These are phyloP conservation scores for Zaprionus lachaisei DNA, from an alignment of 1,140 invertebrate genomes.

Conservation along the genomic window DNA sequence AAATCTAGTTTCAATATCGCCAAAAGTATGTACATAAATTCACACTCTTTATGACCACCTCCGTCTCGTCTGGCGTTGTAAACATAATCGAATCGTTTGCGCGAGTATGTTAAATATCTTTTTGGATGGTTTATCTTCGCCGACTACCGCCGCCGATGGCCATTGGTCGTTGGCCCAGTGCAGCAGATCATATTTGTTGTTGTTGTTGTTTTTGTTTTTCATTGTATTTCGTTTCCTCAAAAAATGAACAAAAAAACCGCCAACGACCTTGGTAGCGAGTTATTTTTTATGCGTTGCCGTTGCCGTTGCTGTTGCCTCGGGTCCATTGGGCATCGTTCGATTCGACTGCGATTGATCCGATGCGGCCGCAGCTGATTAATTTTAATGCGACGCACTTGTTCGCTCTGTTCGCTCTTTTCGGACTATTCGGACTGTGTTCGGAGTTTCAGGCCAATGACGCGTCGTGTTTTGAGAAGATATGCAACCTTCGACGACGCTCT, in stretches of 20 bases:
- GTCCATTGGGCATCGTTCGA: conserved; percentile 38
- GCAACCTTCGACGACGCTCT: conserved; percentile 40
- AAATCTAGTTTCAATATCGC: conserved; percentile 40
- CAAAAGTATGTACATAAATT: conserved; percentile 32
- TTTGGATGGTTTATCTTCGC: conserved; percentile 7
- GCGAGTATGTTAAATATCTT: background rate
- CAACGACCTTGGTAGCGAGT: conserved; percentile 67
- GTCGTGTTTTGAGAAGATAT: conserved; percentile 3
- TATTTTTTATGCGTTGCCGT: conserved; percentile 63
- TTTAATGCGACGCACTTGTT: conserved; percentile 48
- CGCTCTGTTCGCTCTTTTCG: conserved; percentile 8
- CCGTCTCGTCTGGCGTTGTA: conserved; percentile 24
- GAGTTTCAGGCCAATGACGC: conserved; percentile 28
- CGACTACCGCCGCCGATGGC: background rate
- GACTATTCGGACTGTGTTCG: background rate
- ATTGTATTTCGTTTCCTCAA: conserved; percentile 59
- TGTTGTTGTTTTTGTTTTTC: conserved; percentile 28
- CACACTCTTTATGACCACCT: conserved; percentile 17
- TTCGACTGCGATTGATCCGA: conserved; percentile 62
- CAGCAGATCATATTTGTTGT: conserved; percentile 33
- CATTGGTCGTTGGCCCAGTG: conserved; percentile 6
- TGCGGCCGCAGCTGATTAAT: conserved; percentile 42
- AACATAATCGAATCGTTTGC: conserved; percentile 19
- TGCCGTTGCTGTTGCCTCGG: conserved; percentile 58
- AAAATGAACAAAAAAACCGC: conserved; percentile 46